These are phyloP conservation scores for Corella eumyota DNA, from an alignment of 23 tunicate genomes.

Conservation along the genomic window DNA sequence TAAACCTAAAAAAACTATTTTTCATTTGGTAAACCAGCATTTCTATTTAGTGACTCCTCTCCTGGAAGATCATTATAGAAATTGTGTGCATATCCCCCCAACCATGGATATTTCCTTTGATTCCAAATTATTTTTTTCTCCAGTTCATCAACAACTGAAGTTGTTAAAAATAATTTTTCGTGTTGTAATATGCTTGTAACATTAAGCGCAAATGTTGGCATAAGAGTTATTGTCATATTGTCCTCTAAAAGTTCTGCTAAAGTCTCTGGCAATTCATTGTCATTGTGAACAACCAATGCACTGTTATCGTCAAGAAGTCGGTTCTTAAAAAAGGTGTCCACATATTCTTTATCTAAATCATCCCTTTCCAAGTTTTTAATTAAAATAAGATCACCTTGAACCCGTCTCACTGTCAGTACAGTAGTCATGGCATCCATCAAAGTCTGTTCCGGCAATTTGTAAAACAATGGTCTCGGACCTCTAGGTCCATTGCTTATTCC, in stretches of 20 bases:
- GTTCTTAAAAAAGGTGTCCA: slow-evolving; percentile 11
- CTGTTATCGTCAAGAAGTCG: slow-evolving; percentile 23
- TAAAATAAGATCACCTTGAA: slow-evolving; percentile 52
- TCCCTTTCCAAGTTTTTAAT: slow-evolving; percentile 22
- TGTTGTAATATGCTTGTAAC: slow-evolving; percentile 77
- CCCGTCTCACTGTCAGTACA: slow-evolving; percentile 46
- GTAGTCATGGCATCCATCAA: slow-evolving; percentile 35
- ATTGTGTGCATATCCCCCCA: slow-evolving; percentile 65
- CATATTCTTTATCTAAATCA: slow-evolving; percentile 10
- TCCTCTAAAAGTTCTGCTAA: slow-evolving; percentile 11
- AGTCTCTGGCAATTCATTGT: slow-evolving; percentile 16
- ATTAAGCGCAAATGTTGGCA: slow-evolving; percentile 64
- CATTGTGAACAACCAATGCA: slow-evolving; percentile 36
- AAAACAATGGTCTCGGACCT: slow-evolving; percentile 61
- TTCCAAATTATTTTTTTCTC: slow-evolving; percentile 72
- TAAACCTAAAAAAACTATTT: too few species aligned
- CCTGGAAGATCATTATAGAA: slow-evolving; percentile 83
- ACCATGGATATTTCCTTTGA: slow-evolving; percentile 39
- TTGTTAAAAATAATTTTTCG: slow-evolving; percentile 48
- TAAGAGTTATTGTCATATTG: slow-evolving; percentile 7
- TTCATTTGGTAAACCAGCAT: too few species aligned
- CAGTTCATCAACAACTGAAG: slow-evolving; percentile 45
- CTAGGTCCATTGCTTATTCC: slow-evolving; percentile 89
- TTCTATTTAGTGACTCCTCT: too few species aligned
- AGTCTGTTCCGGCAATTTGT: slow-evolving; percentile 16